Conservation (phyloP, 2,797 vertebrate species). For the Brotula barbata region DNA sequence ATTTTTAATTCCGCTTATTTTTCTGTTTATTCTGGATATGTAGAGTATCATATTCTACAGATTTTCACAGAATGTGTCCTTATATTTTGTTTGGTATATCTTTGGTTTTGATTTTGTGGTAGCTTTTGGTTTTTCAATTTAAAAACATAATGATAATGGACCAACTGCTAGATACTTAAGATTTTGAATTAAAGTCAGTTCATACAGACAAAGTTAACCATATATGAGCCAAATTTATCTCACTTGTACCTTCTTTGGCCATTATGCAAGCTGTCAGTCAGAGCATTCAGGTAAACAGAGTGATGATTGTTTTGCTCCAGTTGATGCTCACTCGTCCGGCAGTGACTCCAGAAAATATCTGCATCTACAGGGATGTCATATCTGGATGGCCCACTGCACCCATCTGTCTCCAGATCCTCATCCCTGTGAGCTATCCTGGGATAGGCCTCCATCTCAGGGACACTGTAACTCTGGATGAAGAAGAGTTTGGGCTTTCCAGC, state of each 20-base stretch:
- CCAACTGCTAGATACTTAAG: too few relatives aligned
- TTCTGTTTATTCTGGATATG: too few relatives aligned
- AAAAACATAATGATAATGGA: too few relatives aligned
- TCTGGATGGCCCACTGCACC: not conserved
- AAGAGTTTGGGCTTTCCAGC: constrained; percentile 92
- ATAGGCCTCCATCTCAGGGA: constrained; percentile 32
- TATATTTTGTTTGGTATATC: too few relatives aligned
- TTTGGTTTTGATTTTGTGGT: too few relatives aligned
- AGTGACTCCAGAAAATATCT: constrained; percentile 92
- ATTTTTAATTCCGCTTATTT: too few relatives aligned
- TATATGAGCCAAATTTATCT: not conserved
- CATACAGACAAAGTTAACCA: too few relatives aligned
- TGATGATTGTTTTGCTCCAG: constrained; percentile 62
- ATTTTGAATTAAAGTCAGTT: too few relatives aligned
- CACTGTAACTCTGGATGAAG: constrained; percentile 89
- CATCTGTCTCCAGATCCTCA: constrained; percentile 81
- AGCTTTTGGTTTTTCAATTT: too few relatives aligned
- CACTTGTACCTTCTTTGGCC: constrained; percentile 69
- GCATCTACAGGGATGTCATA: constrained; percentile 79
- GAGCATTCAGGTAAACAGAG: constrained; percentile 82
- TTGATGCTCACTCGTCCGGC: constrained; percentile 75
- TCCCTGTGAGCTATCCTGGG: constrained; percentile 28
- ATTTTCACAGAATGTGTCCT: too few relatives aligned
- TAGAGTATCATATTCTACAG: too few relatives aligned
- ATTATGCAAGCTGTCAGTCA: constrained; percentile 76